Evolutionary conservation across 2,888 invertebrate species (phyloP).

Genomic region (Lithophane ornitopus): DNA sequence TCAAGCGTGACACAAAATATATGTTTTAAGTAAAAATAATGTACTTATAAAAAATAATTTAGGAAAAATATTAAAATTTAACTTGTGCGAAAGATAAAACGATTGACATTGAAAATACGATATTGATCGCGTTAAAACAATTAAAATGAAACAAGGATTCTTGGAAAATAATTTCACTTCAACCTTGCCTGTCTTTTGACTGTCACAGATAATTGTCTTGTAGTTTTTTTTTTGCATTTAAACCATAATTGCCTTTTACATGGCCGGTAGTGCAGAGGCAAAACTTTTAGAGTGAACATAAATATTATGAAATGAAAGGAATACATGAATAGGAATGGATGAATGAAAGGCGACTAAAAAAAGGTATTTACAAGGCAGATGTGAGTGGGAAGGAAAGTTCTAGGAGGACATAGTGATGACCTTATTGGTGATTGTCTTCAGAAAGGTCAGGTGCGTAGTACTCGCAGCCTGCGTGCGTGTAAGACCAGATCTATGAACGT

Average conservation of each 20-base stretch:
- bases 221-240: slow-evolving; percentile 48
- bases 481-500: background rate
- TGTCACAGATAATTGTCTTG: slow-evolving; percentile 59
- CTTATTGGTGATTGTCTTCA: background rate
- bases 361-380: background rate
- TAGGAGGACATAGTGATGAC: background rate
- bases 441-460: background rate
- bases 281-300: slow-evolving; percentile 26
- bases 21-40: background rate
- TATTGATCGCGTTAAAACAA: slow-evolving; percentile 44
- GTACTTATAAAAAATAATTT: background rate
- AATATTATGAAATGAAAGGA: background rate
- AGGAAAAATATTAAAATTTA: background rate
- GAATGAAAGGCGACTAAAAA: background rate
- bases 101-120: slow-evolving; percentile 16
- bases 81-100: slow-evolving; percentile 2
- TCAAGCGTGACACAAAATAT: background rate
- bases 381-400: background rate
- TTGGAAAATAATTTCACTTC: slow-evolving; percentile 49
- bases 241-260: slow-evolving; percentile 47
- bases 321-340: background rate
- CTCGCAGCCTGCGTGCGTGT: background rate
- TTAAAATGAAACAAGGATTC: slow-evolving; percentile 41
- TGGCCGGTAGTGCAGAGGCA: background rate
- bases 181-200: slow-evolving; percentile 59